Percentiles rank a stretch among this genome's conserved stretches.
Evolutionary conservation across 1,140 invertebrate species (phyloP).

Genomic region (Leptopilina boulardi): DNA sequence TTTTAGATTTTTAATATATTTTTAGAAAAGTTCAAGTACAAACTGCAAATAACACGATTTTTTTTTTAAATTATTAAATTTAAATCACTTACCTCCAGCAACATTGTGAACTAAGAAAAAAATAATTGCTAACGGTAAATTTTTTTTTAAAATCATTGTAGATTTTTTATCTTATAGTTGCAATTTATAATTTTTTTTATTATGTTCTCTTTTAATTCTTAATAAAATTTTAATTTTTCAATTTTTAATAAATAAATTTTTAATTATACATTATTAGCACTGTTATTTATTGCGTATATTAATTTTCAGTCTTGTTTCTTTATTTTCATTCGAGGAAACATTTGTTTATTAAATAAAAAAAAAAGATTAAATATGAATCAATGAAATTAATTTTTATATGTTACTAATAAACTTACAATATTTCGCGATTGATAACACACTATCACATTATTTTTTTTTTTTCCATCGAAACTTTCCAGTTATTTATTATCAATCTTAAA

Average conservation of each 20-base stretch:
- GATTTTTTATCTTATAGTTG: background rate
- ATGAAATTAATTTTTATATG: background rate
- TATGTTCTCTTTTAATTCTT: background rate
- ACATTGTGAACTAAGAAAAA: constrained; percentile 3
- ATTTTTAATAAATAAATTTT: too few species aligned
- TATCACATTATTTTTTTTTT: background rate
- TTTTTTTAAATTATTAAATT: too few species aligned
- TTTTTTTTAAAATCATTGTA: constrained; percentile 1
- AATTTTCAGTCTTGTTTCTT: background rate
- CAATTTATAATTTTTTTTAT: background rate
- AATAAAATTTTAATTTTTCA: too few species aligned
- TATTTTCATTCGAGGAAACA: background rate
- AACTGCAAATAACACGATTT: background rate
- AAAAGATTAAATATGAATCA: background rate
- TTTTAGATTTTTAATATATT: too few species aligned
- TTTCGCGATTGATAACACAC: background rate
- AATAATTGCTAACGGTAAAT: constrained; percentile 20
- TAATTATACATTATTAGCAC: background rate
- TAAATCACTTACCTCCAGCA: constrained; percentile 1
- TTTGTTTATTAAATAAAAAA: background rate
- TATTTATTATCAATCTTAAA: background rate
- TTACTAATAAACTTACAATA: background rate
- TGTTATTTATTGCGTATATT: background rate
- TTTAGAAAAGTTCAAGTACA: too few species aligned
- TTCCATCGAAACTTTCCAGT: background rate